phyloP scores from a whole-genome alignment of 2,888 invertebrate species.

The Steinernema scapterisci region DNA sequence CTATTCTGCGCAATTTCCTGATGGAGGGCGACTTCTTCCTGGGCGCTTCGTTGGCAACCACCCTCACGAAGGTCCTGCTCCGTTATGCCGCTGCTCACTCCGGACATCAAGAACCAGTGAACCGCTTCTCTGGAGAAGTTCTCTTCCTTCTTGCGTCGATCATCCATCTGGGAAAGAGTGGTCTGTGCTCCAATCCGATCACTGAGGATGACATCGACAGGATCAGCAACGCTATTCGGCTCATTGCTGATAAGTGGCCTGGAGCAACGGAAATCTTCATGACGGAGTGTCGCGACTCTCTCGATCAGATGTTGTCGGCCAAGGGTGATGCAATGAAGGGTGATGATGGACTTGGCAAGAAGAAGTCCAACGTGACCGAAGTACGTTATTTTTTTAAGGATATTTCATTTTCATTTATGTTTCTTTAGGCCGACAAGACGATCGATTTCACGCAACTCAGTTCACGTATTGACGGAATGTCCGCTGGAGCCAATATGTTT shows the following conservation, averaged over 20 bases:
- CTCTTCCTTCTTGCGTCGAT: conserved; percentile 87
- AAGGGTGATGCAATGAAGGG: conserved; percentile 58
- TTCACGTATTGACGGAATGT: conserved; percentile 70
- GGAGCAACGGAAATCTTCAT: conserved; percentile 78
- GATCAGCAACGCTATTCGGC: conserved; percentile 68
- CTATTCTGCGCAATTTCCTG: conserved; percentile 83
- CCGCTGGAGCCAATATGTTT: conserved; percentile 80
- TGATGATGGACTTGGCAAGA: conserved; percentile 47
- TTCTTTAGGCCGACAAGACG: conserved; percentile 82
- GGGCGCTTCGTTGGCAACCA: conserved; percentile 87
- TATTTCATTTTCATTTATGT: conserved; percentile 16
- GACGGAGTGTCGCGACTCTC: conserved; percentile 77
- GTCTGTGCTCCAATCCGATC: conserved; percentile 71
- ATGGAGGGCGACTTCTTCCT: conserved; percentile 95
- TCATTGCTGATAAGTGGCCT: conserved; percentile 72
- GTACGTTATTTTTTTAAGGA: conserved; percentile 36
- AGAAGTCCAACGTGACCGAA: conserved; percentile 53
- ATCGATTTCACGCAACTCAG: conserved; percentile 80
- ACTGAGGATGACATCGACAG: conserved; percentile 93
- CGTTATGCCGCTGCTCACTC: conserved; percentile 69
- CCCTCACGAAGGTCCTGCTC: conserved; percentile 86
- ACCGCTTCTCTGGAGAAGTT: conserved; percentile 74
- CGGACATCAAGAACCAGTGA: conserved; percentile 41
- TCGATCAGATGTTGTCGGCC: conserved; percentile 79
- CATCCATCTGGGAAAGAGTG: conserved; percentile 82